Base-by-base conservation (phyloP, 2,113 vertebrate species). In the Acanthisitta chloris region DNA sequence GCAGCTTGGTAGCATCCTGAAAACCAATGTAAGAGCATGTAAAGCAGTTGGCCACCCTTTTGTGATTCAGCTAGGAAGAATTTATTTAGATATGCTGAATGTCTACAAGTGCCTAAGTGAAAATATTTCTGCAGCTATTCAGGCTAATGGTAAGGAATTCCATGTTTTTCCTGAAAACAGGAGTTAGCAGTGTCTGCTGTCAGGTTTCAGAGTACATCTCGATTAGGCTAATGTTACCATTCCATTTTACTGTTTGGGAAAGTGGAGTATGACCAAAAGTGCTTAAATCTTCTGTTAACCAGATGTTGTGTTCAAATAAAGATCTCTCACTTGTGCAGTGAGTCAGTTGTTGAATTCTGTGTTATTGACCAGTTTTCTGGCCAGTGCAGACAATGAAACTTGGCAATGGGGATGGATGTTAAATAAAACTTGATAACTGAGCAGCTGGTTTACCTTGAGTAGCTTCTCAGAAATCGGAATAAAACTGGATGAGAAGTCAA, bases 81-180 rank as follows among this genome's bases (percentile, higher is more conserved):
- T 99, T 97, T 99, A 99, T 97, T 98, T 99, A 94, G 99, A 99
- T 98, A 99, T 99, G 99, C 98, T 99, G 95, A 99, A 99, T 93
- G 99, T 99, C 85, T 99, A 99, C 97, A 99, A 99, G 99, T 99
- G 99, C 99, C 99, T 99, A 97, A 99, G 99, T 97, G 99, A 99
- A 98, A 99, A 99, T 96, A 99, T 99, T 97, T 99, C 99, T 92
- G 99, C 99, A 97, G 99, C 99, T 97, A 99, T 99, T 95, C 99
- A 99, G 97, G 99, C 99, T 94, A 99, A 99, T 54, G 99, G 99
- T 99, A 97, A 97, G 96, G 82, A 65, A 83, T 89, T 52, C 36
- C 40, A 9, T n/a, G 5, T 48, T 88, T 26, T 92, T 73, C 9
- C 31, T 86, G 79, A n/a, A 82, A 93, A 46, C 16, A 4, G 12